phyloP scores from a whole-genome alignment of 2,113 vertebrate genomes.

The Maccullochella peelii region DNA sequence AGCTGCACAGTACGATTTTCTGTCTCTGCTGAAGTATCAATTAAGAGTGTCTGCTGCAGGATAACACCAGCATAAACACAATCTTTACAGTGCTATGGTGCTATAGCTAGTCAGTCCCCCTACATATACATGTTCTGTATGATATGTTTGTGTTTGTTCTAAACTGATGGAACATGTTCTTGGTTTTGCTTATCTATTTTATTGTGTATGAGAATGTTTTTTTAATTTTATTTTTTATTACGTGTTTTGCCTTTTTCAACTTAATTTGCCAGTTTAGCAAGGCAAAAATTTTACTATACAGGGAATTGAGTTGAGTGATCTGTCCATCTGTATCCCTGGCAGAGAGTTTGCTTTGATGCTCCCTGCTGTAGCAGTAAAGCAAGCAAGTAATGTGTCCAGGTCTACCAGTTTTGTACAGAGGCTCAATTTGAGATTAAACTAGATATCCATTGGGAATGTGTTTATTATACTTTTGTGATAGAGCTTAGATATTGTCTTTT shows the following conservation, averaged over 20 bases:
- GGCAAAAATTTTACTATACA: not conserved
- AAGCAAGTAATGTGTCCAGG: not conserved
- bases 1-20: slow-evolving; percentile 1
- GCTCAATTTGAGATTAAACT: not conserved
- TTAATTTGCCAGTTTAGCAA: not conserved
- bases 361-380: not conserved
- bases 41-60: slow-evolving; percentile 17
- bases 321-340: not conserved
- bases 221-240: not conserved
- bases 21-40: slow-evolving; percentile 20
- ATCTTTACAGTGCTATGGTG: not conserved
- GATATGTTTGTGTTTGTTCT: not conserved
- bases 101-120: not conserved
- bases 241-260: not conserved
- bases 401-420: not conserved
- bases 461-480: not conserved
- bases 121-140: not conserved
- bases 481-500: not conserved
- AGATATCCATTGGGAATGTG: not conserved
- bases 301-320: not conserved
- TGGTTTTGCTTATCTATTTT: too few relatives aligned
- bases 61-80: not conserved
- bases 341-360: not conserved
- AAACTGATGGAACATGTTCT: not conserved
- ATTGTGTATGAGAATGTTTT: not conserved